Evolutionary conservation across 2,888 invertebrate genomes (phyloP), one percentile per base, ranked within the genome.

Genomic region (Loripinus fragilis): DNA sequence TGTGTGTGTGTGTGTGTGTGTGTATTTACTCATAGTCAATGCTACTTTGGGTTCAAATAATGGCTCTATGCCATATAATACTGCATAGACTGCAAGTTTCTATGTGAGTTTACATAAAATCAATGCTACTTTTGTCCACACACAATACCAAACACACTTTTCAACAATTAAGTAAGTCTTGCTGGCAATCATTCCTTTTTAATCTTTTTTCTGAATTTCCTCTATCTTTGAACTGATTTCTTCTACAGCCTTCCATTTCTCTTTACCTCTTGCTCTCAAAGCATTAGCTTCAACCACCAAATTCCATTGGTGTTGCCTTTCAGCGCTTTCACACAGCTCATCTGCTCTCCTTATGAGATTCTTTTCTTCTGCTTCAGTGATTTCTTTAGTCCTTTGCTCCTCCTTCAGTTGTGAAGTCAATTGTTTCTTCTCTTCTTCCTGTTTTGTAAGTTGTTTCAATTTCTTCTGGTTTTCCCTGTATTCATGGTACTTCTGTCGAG

Each of bases 231-330:
- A 25, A 55, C 28, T 55, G 23, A 55, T 55, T 55, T 55, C 55
- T 55, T 55, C 55, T 7, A 55, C 55, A 55, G 55, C 55, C 28
- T 55, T 55, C 55, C 12, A 15, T 55, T 55, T 55, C 28, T 55
- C 55, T 12, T 25, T 55, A 55, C 55, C 28, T 28, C 28, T 55
- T 55, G 28, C 55, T 23, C 55, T 55, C 25, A 55, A 28, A 25
- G 55, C 55, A 28, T 55, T 55, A 28, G 55, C 55, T 55, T 55
- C 55, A 55, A 55, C 55, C 55, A 55, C 55, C 55, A 25, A 55
- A 55, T 55, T 55, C 12, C 55, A 55, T 15, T 25, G 23, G 55
- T 55, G 38, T 55, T 55, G 55, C 25, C 12, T 55, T 55, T 55
- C 28, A 55, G 55, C 28, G 25, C 25, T 23, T 55, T 55, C 48